Evolutionary conservation across 2,888 invertebrate genomes (phyloP), one percentile per base, ranked within the genome.

Genomic region (Orthosia incerta): DNA sequence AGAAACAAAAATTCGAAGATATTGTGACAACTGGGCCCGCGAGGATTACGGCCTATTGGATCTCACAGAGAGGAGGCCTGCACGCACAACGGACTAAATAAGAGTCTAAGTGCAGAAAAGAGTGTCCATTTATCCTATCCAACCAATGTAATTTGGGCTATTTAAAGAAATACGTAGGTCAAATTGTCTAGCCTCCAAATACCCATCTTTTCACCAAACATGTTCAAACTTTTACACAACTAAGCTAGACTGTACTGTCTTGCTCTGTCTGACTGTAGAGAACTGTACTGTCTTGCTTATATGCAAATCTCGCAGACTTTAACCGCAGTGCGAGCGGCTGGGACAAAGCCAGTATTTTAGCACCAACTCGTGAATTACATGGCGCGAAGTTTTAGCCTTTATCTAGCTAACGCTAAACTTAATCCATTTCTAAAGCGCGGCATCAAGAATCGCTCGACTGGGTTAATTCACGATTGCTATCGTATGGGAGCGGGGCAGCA

Each of bases 391-490:
- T 59, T 74, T 70, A 74, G 63, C 56, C 74, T 73, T 71, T 80
- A 74, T 74, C 80, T 82, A 76, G 73, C 70, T 67, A 80, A 77
- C 68, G 76, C 79, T 81, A 76, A 89, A 83, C 83, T 87, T 90
- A 89, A 92, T 91, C 90, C 92, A 91, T 91, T 91, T 91, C 90
- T 89, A 89, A 88, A 90, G 87, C 86, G 87, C 81, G 82, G 81
- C 88, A 90, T 91, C 89, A 88, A 89, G 88, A 84, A 90, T 91
- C 91, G 89, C 89, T 87, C 87, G 87, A 86, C 80, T 85, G 85
- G 74, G 79, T 92, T 90, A 90, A 89, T 92, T 92, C 92, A 90
- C 83, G 93, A 93, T 93, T 82, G 82, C 85, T 91, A 93, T 93
- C 93, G 79, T 88, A 89, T 91, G 91, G 88, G 91, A 85, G 89